These are phyloP conservation scores for Heteronetta atricapilla DNA, from an alignment of 2,113 vertebrate genomes.

Conservation along the genomic window DNA sequence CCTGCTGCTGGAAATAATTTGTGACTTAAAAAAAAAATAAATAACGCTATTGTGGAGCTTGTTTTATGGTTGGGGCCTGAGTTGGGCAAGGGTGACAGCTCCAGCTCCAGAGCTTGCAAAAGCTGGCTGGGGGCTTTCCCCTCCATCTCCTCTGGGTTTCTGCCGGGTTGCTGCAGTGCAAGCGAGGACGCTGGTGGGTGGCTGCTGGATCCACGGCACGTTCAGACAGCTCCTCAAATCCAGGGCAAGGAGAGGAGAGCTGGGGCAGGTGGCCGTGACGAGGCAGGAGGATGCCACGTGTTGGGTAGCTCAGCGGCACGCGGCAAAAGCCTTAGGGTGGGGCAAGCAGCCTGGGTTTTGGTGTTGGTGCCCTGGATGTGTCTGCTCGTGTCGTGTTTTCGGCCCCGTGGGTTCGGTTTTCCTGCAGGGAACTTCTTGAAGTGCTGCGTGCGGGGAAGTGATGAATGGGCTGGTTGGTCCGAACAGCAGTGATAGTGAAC, in stretches of 20 bases:
- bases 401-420: background rate
- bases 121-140: background rate
- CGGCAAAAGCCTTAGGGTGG: background rate
- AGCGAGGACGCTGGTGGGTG: background rate
- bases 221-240: fast-evolving
- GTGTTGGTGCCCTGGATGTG: fast-evolving
- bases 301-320: background rate
- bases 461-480: background rate
- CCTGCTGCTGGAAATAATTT: slow-evolving; percentile 80
- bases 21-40: slow-evolving; percentile 78
- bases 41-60: slow-evolving; percentile 60
- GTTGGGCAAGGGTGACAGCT: slow-evolving; percentile 41
- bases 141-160: background rate
- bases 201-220: fast-evolving
- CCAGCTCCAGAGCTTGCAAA: background rate
- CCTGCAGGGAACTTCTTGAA: background rate
- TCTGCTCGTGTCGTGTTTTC: fast-evolving
- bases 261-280: fast-evolving
- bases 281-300: background rate
- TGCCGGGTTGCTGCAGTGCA: background rate
- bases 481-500: fast-evolving
- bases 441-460: fast-evolving
- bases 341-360: background rate
- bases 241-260: background rate
- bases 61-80: slow-evolving; percentile 64